phyloP scores from a whole-genome alignment of 23 tunicate genomes.

The Diplosoma virens region DNA sequence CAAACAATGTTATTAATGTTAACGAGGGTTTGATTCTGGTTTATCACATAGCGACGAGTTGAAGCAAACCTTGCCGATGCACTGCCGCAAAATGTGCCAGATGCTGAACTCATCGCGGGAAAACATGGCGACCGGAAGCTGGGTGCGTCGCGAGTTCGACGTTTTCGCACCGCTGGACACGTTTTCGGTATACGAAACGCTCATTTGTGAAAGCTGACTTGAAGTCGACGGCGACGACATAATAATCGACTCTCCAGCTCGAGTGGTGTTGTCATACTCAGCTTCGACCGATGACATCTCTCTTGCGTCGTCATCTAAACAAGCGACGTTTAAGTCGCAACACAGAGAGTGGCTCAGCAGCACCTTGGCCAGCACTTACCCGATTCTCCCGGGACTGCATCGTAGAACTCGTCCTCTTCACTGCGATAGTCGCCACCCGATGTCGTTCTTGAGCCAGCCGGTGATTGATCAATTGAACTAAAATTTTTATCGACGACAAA shows the following conservation, averaged over 20 bases:
- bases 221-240: constrained; percentile 1
- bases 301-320: neutral
- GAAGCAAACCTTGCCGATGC: constrained; percentile 97
- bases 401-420: constrained; percentile 85
- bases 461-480: neutral
- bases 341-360: no score
- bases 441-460: constrained; percentile 1
- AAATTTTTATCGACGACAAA: no score
- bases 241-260: neutral
- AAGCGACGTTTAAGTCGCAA: no score
- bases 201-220: constrained; percentile 1
- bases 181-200: neutral
- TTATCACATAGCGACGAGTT: no score
- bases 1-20: no score
- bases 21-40: no score
- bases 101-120: constrained; percentile 79
- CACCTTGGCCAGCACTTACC: no score
- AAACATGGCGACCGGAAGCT: constrained; percentile 62
- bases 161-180: neutral
- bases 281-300: constrained; percentile 14
- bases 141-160: neutral
- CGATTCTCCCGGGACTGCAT: constrained; percentile 71
- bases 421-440: constrained; percentile 49
- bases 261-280: neutral
- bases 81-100: constrained; percentile 84